A percentile compares a stretch with the other conserved stretches of the same genome.
These are phyloP conservation scores for Augiades crinisus DNA, from an alignment of 2,888 invertebrate species.

Conservation along the genomic window DNA sequence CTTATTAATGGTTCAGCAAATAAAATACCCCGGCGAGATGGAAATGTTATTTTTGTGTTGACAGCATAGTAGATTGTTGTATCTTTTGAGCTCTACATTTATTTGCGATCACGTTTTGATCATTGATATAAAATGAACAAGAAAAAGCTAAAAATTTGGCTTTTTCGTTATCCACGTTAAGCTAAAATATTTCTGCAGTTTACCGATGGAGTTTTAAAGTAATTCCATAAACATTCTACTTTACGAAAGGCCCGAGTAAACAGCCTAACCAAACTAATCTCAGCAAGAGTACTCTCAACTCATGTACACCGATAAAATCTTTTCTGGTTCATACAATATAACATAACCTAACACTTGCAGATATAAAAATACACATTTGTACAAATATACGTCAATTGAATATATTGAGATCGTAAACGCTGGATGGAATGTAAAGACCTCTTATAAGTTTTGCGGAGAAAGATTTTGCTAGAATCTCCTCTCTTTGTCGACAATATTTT, in stretches of 20 bases:
- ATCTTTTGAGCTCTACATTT: no score
- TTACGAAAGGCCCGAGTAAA: constrained; percentile 7
- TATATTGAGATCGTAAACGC: constrained; percentile 19
- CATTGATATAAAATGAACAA: no score
- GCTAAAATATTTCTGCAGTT: no score
- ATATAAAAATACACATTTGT: constrained; percentile 15
- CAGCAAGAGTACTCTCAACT: not conserved
- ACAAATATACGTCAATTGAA: constrained; percentile 26
- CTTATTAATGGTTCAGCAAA: no score
- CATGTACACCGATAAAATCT: constrained; percentile 26
- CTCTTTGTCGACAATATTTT: constrained; percentile 13
- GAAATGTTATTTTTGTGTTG: no score
- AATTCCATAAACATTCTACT: constrained; percentile 12
- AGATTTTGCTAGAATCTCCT: constrained; percentile 9
- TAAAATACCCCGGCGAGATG: no score
- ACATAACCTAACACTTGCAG: constrained; percentile 24
- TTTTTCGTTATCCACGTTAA: no score
- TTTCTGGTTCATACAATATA: constrained; percentile 15
- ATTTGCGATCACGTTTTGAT: no score
- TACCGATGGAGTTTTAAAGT: constrained; percentile 9
- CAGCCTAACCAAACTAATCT: constrained; percentile 27
- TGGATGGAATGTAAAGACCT: constrained; percentile 13
- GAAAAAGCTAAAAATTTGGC: no score
- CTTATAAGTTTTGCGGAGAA: constrained; percentile 3
- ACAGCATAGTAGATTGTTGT: no score